Evolutionary conservation across 2,888 invertebrate genomes (phyloP).

Genomic region (Tetheella fluctuosa): DNA sequence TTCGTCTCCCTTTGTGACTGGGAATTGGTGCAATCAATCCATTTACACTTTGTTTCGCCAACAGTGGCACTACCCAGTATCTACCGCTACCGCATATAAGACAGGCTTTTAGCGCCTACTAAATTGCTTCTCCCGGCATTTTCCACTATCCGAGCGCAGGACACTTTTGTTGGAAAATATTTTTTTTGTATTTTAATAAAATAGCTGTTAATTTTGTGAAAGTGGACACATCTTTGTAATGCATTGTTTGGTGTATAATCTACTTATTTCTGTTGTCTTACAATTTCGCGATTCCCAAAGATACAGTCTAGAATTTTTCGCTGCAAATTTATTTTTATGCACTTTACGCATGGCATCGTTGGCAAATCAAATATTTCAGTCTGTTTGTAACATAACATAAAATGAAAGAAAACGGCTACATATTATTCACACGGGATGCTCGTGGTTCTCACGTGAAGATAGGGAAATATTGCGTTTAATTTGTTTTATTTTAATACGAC

Average conservation of each 20-base stretch:
- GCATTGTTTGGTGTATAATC: neutral
- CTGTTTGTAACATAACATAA: too few relatives aligned
- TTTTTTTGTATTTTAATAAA: neutral
- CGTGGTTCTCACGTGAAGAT: too few relatives aligned
- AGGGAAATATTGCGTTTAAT: too few relatives aligned
- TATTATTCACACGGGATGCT: too few relatives aligned
- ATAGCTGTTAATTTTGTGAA: neutral
- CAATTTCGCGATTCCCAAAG: too few relatives aligned
- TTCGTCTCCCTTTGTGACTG: slow-evolving; percentile 78
- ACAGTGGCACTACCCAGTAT: slow-evolving; percentile 55
- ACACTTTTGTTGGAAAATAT: slow-evolving; percentile 4
- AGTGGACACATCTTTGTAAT: neutral
- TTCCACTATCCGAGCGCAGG: slow-evolving; percentile 23
- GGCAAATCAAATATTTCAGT: too few relatives aligned
- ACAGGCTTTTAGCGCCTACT: slow-evolving; percentile 68
- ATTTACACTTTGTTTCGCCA: slow-evolving; percentile 85
- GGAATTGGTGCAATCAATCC: slow-evolving; percentile 84
- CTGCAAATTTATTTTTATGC: too few relatives aligned
- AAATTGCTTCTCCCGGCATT: slow-evolving; percentile 56
- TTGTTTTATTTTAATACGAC: too few relatives aligned
- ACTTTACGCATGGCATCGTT: too few relatives aligned
- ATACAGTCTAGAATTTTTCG: too few relatives aligned
- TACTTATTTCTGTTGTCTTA: too few relatives aligned
- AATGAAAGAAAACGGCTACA: too few relatives aligned
- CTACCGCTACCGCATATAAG: slow-evolving; percentile 47